Conservation (phyloP, 2,888 invertebrate genomes). For the Punctoribates punctum region DNA sequence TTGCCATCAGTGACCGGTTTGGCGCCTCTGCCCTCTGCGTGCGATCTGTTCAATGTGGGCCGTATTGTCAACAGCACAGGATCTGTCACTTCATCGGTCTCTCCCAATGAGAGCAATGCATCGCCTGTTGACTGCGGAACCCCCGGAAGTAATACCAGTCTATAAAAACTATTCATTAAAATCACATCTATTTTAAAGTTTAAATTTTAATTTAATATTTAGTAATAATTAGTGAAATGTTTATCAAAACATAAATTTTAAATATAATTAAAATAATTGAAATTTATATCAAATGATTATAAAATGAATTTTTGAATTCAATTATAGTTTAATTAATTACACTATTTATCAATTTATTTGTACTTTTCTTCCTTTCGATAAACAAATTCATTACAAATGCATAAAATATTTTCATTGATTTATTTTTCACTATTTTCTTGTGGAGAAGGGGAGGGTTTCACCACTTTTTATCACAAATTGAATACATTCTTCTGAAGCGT, state of each 20-base stretch:
- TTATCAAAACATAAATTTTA: too few species aligned
- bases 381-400: slow-evolving; percentile 3
- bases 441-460: neutral
- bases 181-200: neutral
- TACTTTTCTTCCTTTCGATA: neutral
- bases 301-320: too few species aligned
- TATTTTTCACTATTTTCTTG: neutral
- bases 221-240: neutral
- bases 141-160: slow-evolving; percentile 38
- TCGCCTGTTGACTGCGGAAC: slow-evolving; percentile 40
- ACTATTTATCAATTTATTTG: slow-evolving; percentile 5
- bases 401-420: neutral
- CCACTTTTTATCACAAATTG: neutral
- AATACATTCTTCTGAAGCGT: slow-evolving; percentile 48
- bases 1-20: slow-evolving; percentile 87
- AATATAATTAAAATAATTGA: too few species aligned
- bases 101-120: slow-evolving; percentile 39
- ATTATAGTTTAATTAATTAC: neutral
- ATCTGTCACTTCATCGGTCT: slow-evolving; percentile 33
- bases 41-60: slow-evolving; percentile 76
- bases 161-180: neutral
- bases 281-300: too few species aligned
- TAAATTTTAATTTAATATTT: neutral
- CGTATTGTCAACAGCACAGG: neutral
- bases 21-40: slow-evolving; percentile 89